These are phyloP conservation scores for Acropternis orthonyx DNA, from an alignment of 2,797 vertebrate species.

Conservation along the genomic window DNA sequence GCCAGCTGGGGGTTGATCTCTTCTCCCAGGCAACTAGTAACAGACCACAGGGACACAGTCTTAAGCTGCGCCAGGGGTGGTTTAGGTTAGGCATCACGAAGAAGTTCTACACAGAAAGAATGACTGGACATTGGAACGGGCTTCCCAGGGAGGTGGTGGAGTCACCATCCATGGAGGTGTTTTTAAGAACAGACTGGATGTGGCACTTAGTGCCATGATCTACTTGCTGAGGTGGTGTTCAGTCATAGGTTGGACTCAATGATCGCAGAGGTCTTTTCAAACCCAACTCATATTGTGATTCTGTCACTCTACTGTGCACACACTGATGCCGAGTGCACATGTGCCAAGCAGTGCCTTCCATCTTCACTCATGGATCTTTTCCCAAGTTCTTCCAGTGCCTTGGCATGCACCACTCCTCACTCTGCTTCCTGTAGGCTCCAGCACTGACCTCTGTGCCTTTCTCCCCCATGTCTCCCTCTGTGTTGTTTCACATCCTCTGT, in stretches of 20 bases:
- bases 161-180: not conserved
- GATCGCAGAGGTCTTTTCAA: not conserved
- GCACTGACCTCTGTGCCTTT: not conserved
- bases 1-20: not conserved
- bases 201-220: not conserved
- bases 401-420: accelerated
- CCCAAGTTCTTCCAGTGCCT: not conserved
- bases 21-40: not conserved
- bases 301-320: too few relatives aligned
- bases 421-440: not conserved
- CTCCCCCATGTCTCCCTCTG: not conserved
- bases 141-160: not conserved
- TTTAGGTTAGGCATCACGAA: not conserved
- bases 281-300: not conserved
- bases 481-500: not conserved
- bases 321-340: not conserved
- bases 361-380: accelerated
- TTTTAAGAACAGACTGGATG: not conserved
- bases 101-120: not conserved
- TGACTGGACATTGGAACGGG: not conserved
- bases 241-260: not conserved
- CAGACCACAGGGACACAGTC: not conserved
- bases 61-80: not conserved
- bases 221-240: not conserved
- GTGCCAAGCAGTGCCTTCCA: not conserved